Evolutionary conservation across 2,888 invertebrate genomes (phyloP), one percentile per base, ranked within the genome.

Genomic region (Pyrrhosoma nymphula): DNA sequence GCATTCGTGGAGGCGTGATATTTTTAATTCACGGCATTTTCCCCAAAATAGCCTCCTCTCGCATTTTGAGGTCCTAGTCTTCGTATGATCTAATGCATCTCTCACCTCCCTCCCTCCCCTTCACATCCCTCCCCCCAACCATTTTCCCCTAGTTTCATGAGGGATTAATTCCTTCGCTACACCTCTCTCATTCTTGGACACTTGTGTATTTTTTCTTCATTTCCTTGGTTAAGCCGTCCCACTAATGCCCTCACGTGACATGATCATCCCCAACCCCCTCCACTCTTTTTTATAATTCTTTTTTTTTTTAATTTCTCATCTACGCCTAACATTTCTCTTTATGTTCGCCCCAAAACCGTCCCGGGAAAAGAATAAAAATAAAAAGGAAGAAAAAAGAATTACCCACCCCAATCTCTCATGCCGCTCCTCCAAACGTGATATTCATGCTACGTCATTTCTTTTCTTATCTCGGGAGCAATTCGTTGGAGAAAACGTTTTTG

Each of bases 381-480:
- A n/a, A 14, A 35, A 30, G 35, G 16, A 69, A n/a, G 23, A 69
- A 69, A 69, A 69, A 69, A 23, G 26, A 69, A 26, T 69, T 26
- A 69, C 35, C 26, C 6, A 30, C 35, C 82, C 82, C 82, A 35
- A 35, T 82, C 82, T 82, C 35, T 82, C 16, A 16, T 35, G 35
- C 60, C 91, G 30, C 63, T 35, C 60, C 39, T 60, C 35, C 20
- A 63, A 30, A 82, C 82, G 82, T 82, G 91, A 39, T 63, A 63
- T 91, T 63, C 91, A 23, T 23, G 35, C 35, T 63, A 63, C 26
- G 39, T 69, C 60, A 63, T 35, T 91, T 39, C 63, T 30, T 39
- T 91, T 47, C 89, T 89, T 89, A 89, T 89, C 89, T 89, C 89
- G 23, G 56, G 55, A 89, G 89, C 89, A 55, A 89, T 89, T 89